These are phyloP conservation scores for Agonopterix heracliana DNA, from an alignment of 2,888 invertebrate genomes.

Conservation along the genomic window DNA sequence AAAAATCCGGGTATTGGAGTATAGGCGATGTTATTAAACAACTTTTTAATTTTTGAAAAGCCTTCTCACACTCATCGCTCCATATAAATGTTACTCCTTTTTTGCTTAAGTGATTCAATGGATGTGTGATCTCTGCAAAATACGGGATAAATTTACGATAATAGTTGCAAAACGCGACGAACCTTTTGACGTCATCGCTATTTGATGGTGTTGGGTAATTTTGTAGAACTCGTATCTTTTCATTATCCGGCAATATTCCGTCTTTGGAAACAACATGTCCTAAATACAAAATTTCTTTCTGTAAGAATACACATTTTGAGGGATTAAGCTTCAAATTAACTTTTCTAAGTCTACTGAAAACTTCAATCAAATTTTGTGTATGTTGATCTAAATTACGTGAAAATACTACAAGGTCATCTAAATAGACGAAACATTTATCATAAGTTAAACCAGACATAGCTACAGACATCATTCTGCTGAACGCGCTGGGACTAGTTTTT, in stretches of 20 bases:
- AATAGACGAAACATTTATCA: slow-evolving; percentile 7
- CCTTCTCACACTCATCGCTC: too few relatives aligned
- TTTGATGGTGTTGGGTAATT: slow-evolving; percentile 6
- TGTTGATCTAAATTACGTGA: background rate
- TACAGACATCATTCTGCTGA: slow-evolving; percentile 9
- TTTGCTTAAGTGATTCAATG: background rate
- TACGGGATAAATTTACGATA: slow-evolving; percentile 6
- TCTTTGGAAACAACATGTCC: slow-evolving; percentile 5
- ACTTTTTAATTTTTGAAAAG: slow-evolving; percentile 9
- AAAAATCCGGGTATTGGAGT: slow-evolving; percentile 5
- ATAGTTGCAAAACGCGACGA: slow-evolving; percentile 7
- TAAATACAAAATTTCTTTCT: slow-evolving; percentile 9
- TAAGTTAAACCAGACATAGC: slow-evolving; percentile 12
- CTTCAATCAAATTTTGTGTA: background rate
- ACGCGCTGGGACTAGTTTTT: slow-evolving; percentile 9
- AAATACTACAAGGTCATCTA: slow-evolving; percentile 1
- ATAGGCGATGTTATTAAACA: background rate
- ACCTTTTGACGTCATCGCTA: slow-evolving; percentile 3
- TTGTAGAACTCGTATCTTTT: background rate
- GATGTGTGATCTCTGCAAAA: slow-evolving; percentile 6
- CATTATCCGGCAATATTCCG: slow-evolving; percentile 1
- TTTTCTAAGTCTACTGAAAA: background rate
- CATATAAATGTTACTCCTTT: background rate
- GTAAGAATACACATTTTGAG: slow-evolving; percentile 6
- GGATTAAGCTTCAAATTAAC: slow-evolving; percentile 3